These are phyloP conservation scores for Mus musculus DNA, from an alignment of 2,113 vertebrate species.

Conservation along the genomic window GRCm39 chr3:75289501-75290000, in stretches of 20 bases:
- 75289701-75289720: slow-evolving; percentile 6
- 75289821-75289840: slow-evolving; percentile 25
- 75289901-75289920: background rate
- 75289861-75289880: background rate
- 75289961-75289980: slow-evolving; percentile 41
- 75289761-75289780: slow-evolving; percentile 26
- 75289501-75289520: background rate
- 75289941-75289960: slow-evolving; percentile 20
- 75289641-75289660: background rate
- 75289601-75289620: slow-evolving; percentile 29
- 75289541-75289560: slow-evolving; percentile 67
- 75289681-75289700: slow-evolving; percentile 25
- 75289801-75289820: background rate
- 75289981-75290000: background rate
- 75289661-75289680: background rate
- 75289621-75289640: background rate
- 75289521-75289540: background rate
- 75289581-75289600: slow-evolving; percentile 57
- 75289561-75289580: slow-evolving; percentile 20
- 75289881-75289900: background rate
- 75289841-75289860: slow-evolving; percentile 28
- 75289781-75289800: slow-evolving; percentile 49
- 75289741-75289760: background rate
- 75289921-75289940: background rate
- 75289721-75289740: slow-evolving; percentile 28